Evolutionary conservation across 2,797 vertebrate genomes (phyloP).

Genomic region (Netta rufina): DNA sequence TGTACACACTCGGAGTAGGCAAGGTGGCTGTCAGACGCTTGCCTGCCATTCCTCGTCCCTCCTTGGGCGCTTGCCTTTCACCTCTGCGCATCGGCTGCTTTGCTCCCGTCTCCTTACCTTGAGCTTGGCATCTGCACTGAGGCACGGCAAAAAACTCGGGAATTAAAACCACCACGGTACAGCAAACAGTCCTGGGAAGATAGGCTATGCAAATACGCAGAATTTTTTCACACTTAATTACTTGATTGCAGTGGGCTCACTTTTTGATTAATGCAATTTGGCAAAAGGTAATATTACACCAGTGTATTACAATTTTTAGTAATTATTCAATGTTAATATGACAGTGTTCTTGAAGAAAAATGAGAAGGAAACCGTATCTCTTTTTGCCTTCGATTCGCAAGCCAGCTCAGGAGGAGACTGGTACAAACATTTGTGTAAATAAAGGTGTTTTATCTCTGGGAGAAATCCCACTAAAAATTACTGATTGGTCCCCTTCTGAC

Average conservation of each 20-base stretch:
- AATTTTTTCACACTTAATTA: constrained; percentile 74
- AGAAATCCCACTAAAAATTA: constrained; percentile 55
- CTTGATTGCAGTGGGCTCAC: constrained; percentile 78
- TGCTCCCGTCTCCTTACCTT: constrained; percentile 21
- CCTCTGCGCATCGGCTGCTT: neutral
- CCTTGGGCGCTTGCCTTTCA: neutral
- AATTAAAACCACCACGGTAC: neutral
- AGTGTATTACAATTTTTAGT: constrained; percentile 78
- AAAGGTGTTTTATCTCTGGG: constrained; percentile 65
- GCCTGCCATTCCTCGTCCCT: constrained; percentile 8
- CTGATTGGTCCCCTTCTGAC: constrained; percentile 48
- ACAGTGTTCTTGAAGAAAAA: constrained; percentile 77
- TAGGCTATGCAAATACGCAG: constrained; percentile 54
- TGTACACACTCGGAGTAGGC: constrained; percentile 13
- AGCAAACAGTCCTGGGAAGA: constrained; percentile 63
- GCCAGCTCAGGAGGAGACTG: constrained; percentile 66
- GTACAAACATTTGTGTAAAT: constrained; percentile 70
- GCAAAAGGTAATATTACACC: constrained; percentile 81
- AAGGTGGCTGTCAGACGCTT: constrained; percentile 47
- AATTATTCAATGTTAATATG: constrained; percentile 81
- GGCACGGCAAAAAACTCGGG: constrained; percentile 23
- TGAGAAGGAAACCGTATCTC: constrained; percentile 69
- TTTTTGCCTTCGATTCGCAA: constrained; percentile 68
- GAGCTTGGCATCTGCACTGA: constrained; percentile 31
- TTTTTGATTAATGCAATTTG: constrained; percentile 84